Evolutionary conservation across 2,797 vertebrate genomes (phyloP).

Genomic region (Melanotaenia trifasciata): DNA sequence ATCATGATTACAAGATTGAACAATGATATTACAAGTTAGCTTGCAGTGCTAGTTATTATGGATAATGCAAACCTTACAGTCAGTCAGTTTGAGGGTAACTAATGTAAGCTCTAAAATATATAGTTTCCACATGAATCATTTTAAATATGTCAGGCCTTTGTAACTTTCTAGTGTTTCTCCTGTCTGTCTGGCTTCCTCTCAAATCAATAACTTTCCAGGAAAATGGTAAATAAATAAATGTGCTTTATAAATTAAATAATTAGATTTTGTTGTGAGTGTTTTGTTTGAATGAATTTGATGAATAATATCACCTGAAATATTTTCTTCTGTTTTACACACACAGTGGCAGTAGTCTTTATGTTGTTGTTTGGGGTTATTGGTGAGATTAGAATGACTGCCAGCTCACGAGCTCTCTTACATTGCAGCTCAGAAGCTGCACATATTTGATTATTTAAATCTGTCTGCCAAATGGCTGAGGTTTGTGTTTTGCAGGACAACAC

Average conservation of each 20-base stretch:
- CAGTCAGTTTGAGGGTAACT: too few relatives aligned
- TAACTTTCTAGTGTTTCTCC: background rate
- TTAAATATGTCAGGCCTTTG: background rate
- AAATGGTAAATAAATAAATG: background rate
- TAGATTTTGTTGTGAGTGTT: background rate
- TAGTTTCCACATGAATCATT: background rate
- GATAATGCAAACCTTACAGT: too few relatives aligned
- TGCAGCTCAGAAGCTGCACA: background rate
- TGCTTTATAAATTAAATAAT: background rate
- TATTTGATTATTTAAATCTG: background rate
- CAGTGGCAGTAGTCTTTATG: background rate
- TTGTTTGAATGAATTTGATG: too few relatives aligned
- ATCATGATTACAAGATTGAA: background rate
- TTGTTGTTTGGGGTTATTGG: background rate
- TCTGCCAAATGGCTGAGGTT: background rate
- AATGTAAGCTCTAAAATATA: background rate
- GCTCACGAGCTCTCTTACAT: background rate
- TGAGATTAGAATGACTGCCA: background rate
- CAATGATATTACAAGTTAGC: background rate
- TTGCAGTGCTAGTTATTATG: too few relatives aligned
- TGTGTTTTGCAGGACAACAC: conserved; percentile 3
- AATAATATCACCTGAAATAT: background rate
- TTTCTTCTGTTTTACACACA: background rate
- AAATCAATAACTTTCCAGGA: background rate
- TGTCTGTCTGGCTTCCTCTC: background rate